Evolutionary conservation across 2,888 invertebrate genomes (phyloP).

Genomic region (Adela reaumurella): DNA sequence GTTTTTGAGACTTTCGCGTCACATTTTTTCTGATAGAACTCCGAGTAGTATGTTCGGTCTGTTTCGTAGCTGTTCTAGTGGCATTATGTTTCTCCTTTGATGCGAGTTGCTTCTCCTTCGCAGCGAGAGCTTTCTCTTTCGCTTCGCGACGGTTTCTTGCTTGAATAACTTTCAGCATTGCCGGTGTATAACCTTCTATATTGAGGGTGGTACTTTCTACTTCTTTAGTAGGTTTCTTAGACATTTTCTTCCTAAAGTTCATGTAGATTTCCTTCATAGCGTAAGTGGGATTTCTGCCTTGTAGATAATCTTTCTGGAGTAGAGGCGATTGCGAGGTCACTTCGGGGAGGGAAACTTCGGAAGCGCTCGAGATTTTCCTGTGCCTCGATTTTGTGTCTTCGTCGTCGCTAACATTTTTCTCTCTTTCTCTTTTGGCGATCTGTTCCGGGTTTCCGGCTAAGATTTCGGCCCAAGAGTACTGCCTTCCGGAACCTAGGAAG

Average conservation of each 20-base stretch:
- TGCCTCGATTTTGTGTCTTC: constrained; percentile 44
- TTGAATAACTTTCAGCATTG: constrained; percentile 51
- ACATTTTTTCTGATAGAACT: too few relatives aligned
- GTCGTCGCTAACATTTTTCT: constrained; percentile 24
- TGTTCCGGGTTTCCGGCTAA: constrained; percentile 62
- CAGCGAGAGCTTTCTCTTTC: constrained; percentile 29
- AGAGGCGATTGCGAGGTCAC: constrained; percentile 31
- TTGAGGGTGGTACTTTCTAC: constrained; percentile 20
- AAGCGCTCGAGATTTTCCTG: constrained; percentile 38
- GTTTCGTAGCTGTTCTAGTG: too few relatives aligned
- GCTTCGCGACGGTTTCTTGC: constrained; percentile 44
- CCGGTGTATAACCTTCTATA: constrained; percentile 49
- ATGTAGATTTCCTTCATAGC: constrained; percentile 68
- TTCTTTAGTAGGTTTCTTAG: constrained; percentile 28
- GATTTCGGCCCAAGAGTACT: constrained; percentile 66
- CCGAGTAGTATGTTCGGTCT: too few relatives aligned
- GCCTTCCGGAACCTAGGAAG: constrained; percentile 49
- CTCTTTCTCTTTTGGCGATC: constrained; percentile 43
- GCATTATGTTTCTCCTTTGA: too few relatives aligned
- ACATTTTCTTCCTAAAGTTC: constrained; percentile 54
- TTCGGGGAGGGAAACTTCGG: constrained; percentile 26
- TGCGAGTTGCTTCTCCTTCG: constrained; percentile 19
- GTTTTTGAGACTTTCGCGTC: too few relatives aligned
- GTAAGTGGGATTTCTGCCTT: constrained; percentile 61
- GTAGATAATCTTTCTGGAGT: constrained; percentile 43